phyloP scores from a whole-genome alignment of 1,140 invertebrate species.

The Zaprionus ghesquierei region DNA sequence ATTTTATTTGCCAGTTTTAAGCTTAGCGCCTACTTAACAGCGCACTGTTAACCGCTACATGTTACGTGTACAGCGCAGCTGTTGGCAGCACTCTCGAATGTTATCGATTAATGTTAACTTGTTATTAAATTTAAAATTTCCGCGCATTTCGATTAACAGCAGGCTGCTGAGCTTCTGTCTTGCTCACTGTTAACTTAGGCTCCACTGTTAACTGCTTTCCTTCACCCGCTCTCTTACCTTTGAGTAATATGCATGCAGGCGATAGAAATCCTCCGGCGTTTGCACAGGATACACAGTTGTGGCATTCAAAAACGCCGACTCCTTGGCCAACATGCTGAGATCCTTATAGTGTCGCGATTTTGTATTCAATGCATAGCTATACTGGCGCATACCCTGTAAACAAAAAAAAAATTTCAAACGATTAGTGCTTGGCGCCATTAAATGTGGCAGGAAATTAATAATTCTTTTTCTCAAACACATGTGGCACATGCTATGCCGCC shows the following conservation, averaged over 20 bases:
- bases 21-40: too few relatives aligned
- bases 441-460: conserved; percentile 31
- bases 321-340: conserved; percentile 81
- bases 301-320: conserved; percentile 84
- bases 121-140: neutral
- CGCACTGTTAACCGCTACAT: neutral
- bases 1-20: too few relatives aligned
- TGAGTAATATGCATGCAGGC: conserved; percentile 88
- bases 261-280: conserved; percentile 86
- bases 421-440: conserved; percentile 20
- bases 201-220: neutral
- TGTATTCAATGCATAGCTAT: conserved; percentile 83
- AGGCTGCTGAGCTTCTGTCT: neutral
- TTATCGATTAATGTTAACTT: neutral
- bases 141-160: neutral
- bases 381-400: conserved; percentile 84
- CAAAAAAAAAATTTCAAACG: neutral
- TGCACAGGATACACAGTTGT: conserved; percentile 87
- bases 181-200: neutral
- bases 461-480: conserved; percentile 18
- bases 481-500: conserved; percentile 21
- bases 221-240: conserved; percentile 83
- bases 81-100: neutral
- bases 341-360: conserved; percentile 84
- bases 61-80: neutral